Percentiles rank a stretch among this genome's conserved stretches.
Evolutionary conservation across 2,113 vertebrate genomes (phyloP).

Genomic region (Bostrychus sinensis): DNA sequence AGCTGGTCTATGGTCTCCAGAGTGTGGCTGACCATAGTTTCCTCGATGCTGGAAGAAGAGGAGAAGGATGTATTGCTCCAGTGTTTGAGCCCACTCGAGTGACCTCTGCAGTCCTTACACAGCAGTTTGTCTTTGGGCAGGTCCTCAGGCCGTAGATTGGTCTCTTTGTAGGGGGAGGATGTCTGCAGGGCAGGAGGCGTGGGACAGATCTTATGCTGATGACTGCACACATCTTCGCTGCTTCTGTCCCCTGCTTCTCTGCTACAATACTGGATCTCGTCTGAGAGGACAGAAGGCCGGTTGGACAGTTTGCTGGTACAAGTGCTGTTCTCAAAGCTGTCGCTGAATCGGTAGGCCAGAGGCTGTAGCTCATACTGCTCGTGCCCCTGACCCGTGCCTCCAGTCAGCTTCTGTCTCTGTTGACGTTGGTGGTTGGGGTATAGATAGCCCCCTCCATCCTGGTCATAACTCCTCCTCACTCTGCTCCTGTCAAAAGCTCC

Average conservation of each 20-base stretch:
- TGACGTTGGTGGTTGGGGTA: conserved; percentile 74
- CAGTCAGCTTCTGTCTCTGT: conserved; percentile 63
- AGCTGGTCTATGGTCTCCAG: conserved; percentile 64
- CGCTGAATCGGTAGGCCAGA: conserved; percentile 88
- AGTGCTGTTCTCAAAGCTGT: conserved; percentile 98
- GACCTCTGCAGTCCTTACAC: conserved; percentile 75
- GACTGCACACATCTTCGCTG: conserved; percentile 58
- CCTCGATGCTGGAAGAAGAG: conserved; percentile 79
- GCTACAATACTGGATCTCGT: conserved; percentile 89
- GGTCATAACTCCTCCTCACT: conserved; percentile 80
- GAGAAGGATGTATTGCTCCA: conserved; percentile 78
- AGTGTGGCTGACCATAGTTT: conserved; percentile 75
- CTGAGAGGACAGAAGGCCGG: conserved; percentile 91
- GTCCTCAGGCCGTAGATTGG: conserved; percentile 52
- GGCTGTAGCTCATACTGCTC: conserved; percentile 97
- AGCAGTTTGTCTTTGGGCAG: conserved; percentile 54
- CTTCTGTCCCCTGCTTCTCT: conserved; percentile 58
- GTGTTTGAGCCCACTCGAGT: conserved; percentile 44
- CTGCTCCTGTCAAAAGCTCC: conserved; percentile 82
- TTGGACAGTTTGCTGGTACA: conserved; percentile 97
- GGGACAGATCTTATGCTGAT: conserved; percentile 58
- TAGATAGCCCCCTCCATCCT: conserved; percentile 75
- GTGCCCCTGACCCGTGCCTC: conserved; percentile 69
- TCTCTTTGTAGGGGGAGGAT: conserved; percentile 92
- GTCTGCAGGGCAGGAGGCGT: conserved; percentile 87